A percentile compares a stretch with the other conserved stretches of the same genome.
Evolutionary conservation across 53 echinoderm and acorn worm genomes (phyloP).

Genomic region (Actinopyga echinites): DNA sequence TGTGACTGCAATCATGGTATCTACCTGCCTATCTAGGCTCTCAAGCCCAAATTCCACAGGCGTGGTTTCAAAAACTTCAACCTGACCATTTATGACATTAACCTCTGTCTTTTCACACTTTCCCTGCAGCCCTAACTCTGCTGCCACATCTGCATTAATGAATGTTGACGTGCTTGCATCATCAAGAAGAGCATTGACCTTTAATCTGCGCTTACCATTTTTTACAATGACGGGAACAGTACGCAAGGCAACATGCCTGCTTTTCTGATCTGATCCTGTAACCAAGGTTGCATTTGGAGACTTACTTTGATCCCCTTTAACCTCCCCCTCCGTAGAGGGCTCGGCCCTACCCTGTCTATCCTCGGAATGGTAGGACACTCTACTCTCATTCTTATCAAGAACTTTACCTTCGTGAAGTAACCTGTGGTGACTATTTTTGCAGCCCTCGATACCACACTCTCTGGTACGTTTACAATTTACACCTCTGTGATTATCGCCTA

Average conservation of each 20-base stretch:
- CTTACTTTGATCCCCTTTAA: neutral
- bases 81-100: conserved; percentile 10
- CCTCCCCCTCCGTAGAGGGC: neutral
- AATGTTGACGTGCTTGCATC: too few species aligned
- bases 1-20: neutral
- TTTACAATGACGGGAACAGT: too few species aligned
- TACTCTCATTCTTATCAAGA: too few species aligned
- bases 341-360: neutral
- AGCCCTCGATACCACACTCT: neutral
- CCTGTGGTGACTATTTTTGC: too few species aligned
- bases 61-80: conserved; percentile 5
- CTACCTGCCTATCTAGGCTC: too few species aligned
- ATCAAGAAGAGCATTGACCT: too few species aligned
- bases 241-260: neutral
- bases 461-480: neutral
- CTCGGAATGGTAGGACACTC: neutral
- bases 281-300: neutral
- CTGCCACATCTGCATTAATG: too few species aligned
- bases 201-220: conserved; percentile 4
- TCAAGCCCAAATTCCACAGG: neutral
- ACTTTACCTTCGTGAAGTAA: too few species aligned
- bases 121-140: too few species aligned
- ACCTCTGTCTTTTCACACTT: conserved; percentile 17
- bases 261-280: neutral
- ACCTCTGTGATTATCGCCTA: conserved; percentile 8